Evolutionary conservation across 2,797 vertebrate species (phyloP).

Genomic region (Thamnophis elegans): DNA sequence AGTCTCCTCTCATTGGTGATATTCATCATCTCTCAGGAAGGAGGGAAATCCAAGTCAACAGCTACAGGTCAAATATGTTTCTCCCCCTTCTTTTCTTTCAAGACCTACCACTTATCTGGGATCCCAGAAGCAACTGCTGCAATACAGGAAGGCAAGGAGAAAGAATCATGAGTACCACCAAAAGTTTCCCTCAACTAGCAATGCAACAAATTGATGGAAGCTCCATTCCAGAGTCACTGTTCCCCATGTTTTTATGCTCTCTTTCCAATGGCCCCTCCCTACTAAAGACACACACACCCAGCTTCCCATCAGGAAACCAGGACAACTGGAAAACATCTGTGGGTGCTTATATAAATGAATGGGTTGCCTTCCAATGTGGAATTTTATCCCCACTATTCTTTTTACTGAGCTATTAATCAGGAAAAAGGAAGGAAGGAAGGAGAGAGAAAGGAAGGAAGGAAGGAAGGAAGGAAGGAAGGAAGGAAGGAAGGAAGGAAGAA

Average conservation of each 20-base stretch:
- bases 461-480: background rate
- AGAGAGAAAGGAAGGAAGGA: background rate
- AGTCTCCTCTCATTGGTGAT: background rate
- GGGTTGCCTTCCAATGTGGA: background rate
- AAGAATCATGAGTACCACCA: background rate
- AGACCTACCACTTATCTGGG: background rate
- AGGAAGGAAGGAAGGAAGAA: background rate
- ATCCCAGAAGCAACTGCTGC: background rate
- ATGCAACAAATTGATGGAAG: background rate
- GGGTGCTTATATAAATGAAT: constrained; percentile 18
- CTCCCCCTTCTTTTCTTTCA: background rate
- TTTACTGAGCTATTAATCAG: constrained; percentile 4
- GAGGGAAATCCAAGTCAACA: background rate
- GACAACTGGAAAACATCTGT: constrained; percentile 8
- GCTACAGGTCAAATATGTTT: background rate
- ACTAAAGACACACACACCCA: background rate
- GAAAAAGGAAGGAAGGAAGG: background rate
- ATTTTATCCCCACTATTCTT: constrained; percentile 21
- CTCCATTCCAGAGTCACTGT: background rate
- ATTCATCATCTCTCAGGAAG: background rate
- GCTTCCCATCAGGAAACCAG: background rate
- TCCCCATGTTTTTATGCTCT: background rate
- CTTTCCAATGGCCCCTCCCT: background rate
- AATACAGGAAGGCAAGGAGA: background rate
- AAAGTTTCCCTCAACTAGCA: background rate